Percentiles rank a stretch among this genome's conserved stretches.
Evolutionary conservation across 2,113 vertebrate genomes (phyloP).

Genomic region (Leucopsar rothschildi): DNA sequence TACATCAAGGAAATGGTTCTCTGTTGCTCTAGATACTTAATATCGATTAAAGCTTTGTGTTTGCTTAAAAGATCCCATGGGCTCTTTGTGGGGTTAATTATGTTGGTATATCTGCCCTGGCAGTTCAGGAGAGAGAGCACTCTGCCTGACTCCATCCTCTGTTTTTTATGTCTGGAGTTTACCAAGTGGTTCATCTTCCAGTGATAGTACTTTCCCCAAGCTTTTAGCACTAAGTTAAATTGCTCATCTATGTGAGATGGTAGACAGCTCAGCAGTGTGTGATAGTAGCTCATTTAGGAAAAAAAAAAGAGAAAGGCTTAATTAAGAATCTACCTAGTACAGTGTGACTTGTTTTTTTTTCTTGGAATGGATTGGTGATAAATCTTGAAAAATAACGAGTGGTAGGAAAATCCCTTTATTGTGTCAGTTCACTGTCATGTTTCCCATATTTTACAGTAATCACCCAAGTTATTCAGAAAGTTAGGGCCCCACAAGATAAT

Average conservation of each 20-base stretch:
- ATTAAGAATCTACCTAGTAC: neutral
- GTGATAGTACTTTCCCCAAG: neutral
- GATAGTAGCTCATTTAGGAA: neutral
- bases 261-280: neutral
- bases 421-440: neutral
- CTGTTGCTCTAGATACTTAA: conserved; percentile 30
- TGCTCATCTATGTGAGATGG: neutral
- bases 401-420: neutral
- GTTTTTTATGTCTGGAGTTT: neutral
- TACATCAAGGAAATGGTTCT: conserved; percentile 26
- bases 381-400: neutral
- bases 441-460: neutral
- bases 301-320: neutral
- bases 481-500: neutral
- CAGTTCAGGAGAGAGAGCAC: neutral
- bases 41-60: conserved; percentile 3
- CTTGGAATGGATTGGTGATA: neutral
- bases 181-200: neutral
- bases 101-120: neutral
- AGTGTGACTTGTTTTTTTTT: neutral
- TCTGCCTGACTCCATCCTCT: neutral
- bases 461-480: neutral
- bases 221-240: neutral
- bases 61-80: neutral
- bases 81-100: neutral